Percentiles rank a stretch among this genome's conserved stretches.
These are phyloP conservation scores for Andrena minutula DNA, from an alignment of 2,888 invertebrate genomes.

Conservation along the genomic window DNA sequence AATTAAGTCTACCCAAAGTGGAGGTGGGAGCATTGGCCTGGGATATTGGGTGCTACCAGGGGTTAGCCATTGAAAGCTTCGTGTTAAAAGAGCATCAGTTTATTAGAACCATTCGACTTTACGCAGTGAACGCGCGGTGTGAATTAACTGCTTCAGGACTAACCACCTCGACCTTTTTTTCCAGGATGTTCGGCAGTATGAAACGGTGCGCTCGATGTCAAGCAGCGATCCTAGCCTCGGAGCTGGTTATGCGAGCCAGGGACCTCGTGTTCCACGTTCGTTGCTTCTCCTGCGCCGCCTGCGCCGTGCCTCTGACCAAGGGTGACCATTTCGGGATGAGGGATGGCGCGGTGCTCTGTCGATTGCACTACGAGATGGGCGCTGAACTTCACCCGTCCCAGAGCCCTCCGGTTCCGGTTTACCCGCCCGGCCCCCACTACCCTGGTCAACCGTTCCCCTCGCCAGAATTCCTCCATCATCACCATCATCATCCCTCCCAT, in stretches of 20 bases:
- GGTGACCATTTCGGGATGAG: constrained; percentile 98
- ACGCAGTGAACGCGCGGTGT: too few relatives aligned
- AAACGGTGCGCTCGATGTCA: constrained; percentile 96
- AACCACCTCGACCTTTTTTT: constrained; percentile 63
- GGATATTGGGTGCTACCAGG: too few relatives aligned
- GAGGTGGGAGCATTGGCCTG: too few relatives aligned
- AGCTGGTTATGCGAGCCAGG: constrained; percentile 97
- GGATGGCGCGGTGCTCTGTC: constrained; percentile 95
- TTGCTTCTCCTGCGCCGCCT: constrained; percentile 97
- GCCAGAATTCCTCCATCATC: constrained; percentile 84
- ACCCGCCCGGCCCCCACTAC: constrained; percentile 84
- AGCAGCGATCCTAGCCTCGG: constrained; percentile 94
- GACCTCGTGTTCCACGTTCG: constrained; percentile 97
- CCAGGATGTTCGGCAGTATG: constrained; percentile 94
- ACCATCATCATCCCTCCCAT: constrained; percentile 72
- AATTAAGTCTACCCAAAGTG: too few relatives aligned
- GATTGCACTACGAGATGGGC: constrained; percentile 89
- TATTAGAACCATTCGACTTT: too few relatives aligned
- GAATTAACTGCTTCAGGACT: not conserved
- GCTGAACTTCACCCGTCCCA: constrained; percentile 83
- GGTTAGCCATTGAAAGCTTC: too few relatives aligned
- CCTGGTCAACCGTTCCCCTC: constrained; percentile 87
- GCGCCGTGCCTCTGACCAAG: constrained; percentile 94
- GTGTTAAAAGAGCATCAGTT: too few relatives aligned
- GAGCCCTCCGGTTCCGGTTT: constrained; percentile 83